Evolutionary conservation across 2,113 vertebrate genomes (phyloP).

Genomic region (Halcyon senegalensis): DNA sequence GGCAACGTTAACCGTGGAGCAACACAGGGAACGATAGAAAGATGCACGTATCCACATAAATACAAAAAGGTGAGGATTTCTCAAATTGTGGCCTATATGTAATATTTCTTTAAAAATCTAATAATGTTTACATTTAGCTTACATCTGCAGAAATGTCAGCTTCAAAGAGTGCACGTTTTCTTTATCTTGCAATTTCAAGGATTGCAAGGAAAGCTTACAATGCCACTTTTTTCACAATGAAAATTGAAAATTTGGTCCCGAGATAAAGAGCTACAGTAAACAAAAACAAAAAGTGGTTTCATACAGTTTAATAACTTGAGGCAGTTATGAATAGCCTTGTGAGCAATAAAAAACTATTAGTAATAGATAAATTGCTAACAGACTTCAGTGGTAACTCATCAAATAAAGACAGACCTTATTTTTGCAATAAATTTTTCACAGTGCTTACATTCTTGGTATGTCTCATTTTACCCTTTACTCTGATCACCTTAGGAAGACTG

Average conservation of each 20-base stretch:
- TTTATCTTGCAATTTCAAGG: neutral
- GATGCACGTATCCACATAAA: constrained; percentile 99
- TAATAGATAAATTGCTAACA: neutral
- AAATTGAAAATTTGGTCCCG: neutral
- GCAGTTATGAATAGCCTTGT: neutral
- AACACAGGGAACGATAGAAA: constrained; percentile 99
- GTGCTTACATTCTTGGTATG: neutral
- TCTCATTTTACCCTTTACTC: neutral
- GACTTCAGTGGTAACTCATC: neutral
- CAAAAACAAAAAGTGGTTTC: neutral
- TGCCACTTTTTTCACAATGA: neutral
- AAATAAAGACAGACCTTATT: neutral
- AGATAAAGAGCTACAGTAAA: neutral
- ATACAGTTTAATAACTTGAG: neutral
- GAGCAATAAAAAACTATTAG: neutral
- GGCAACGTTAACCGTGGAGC: constrained; percentile 98
- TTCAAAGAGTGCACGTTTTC: neutral
- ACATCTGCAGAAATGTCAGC: neutral
- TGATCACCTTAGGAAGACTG: neutral
- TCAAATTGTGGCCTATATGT: neutral
- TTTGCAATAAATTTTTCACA: neutral
- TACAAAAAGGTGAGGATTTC: constrained; percentile 93
- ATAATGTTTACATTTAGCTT: neutral
- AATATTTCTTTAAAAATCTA: neutral
- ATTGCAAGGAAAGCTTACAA: neutral